A percentile compares a stretch with the other conserved stretches of the same genome.
Conservation (phyloP, 2,113 vertebrate species). For the Oceanodroma tethys region DNA sequence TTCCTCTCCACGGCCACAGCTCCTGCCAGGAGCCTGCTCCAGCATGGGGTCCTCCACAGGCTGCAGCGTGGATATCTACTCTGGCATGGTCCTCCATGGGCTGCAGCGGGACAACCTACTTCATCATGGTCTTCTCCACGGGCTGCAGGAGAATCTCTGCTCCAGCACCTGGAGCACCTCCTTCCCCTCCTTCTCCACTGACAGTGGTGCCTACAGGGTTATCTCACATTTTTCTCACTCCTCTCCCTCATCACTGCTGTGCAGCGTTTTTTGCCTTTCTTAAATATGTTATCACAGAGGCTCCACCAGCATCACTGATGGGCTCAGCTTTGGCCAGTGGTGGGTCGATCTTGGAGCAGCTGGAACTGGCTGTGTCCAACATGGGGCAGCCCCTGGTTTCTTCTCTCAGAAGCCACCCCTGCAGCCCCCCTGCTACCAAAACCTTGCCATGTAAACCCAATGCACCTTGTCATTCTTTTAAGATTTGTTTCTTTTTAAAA, state of each 20-base stretch:
- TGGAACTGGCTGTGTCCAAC: neutral
- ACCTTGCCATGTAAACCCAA: neutral
- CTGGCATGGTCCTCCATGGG: neutral
- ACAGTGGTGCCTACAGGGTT: neutral
- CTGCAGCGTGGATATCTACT: neutral
- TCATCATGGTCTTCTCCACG: neutral
- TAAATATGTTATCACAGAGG: neutral
- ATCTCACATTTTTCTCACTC: neutral
- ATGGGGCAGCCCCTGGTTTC: neutral
- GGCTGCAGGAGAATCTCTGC: neutral
- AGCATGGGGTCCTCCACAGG: accelerated
- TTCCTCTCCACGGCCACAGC: neutral
- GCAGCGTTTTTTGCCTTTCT: neutral
- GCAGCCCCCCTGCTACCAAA: neutral
- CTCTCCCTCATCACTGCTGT: neutral
- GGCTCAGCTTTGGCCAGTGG: neutral
- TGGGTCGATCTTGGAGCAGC: neutral
- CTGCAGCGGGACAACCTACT: neutral
- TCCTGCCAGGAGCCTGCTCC: neutral
- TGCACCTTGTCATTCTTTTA: neutral
- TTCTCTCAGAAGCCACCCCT: neutral
- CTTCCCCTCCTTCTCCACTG: neutral
- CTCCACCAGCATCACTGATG: neutral
- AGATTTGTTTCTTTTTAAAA: neutral
- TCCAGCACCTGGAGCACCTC: neutral